Evolutionary conservation across 2,113 vertebrate genomes (phyloP).

Genomic region (Proteles cristata): DNA sequence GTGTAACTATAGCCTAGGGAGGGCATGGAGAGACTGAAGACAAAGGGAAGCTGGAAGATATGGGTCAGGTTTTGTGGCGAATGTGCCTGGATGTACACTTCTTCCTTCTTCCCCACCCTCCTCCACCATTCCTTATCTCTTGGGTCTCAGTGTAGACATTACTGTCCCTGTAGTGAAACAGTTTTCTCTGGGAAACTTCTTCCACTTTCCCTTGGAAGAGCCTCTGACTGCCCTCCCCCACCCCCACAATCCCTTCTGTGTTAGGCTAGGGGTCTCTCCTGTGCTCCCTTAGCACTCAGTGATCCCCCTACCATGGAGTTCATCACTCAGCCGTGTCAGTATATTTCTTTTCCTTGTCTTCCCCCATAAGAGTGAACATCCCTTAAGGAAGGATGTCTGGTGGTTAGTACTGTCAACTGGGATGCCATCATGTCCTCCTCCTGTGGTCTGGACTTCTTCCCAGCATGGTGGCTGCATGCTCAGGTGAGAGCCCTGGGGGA

Average conservation of each 20-base stretch:
- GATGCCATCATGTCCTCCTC: background rate
- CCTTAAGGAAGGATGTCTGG: background rate
- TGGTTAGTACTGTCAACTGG: background rate
- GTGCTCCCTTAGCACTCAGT: rapidly evolving
- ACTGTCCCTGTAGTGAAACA: background rate
- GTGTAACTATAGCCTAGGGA: too few relatives aligned
- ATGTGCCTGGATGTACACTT: background rate
- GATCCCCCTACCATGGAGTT: background rate
- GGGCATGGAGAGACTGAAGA: background rate
- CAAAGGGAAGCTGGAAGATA: background rate
- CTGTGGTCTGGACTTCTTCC: background rate
- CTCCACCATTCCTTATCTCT: too few relatives aligned
- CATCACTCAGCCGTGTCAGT: too few relatives aligned
- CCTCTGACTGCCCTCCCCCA: background rate
- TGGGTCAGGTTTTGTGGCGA: too few relatives aligned
- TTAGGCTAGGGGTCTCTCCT: background rate
- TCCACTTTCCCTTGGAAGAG: background rate
- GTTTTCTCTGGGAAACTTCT: background rate
- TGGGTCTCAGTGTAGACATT: background rate
- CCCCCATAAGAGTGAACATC: background rate
- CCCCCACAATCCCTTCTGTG: too few relatives aligned
- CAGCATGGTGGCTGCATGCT: background rate
- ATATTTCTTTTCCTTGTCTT: background rate
- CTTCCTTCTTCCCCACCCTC: rapidly evolving
- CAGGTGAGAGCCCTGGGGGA: background rate